phyloP scores from a whole-genome alignment of 30 jellyfish, hydroid and myxozoan genomes.

The Aurelia coerulea region DNA sequence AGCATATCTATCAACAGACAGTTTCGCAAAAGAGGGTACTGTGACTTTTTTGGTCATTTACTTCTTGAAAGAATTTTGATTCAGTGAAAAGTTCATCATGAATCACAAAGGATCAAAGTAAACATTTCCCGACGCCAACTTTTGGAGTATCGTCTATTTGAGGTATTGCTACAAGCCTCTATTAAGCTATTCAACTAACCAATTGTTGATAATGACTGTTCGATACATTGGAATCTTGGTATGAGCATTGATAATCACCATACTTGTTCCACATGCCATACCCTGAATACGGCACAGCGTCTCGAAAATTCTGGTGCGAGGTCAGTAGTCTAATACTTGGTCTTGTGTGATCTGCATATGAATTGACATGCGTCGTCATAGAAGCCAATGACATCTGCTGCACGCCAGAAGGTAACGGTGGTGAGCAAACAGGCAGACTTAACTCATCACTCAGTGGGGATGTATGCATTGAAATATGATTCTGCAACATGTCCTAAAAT shows the following conservation, averaged over 20 bases:
- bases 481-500: conserved; percentile 62
- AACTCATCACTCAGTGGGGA: conserved; percentile 64
- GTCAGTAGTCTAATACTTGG: conserved; percentile 43
- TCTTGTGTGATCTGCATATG: conserved; percentile 15
- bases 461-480: conserved; percentile 49
- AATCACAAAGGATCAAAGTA: no score
- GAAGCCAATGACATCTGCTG: conserved; percentile 17
- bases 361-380: conserved; percentile 16
- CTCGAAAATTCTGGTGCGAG: conserved; percentile 37
- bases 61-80: no score
- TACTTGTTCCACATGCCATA: conserved; percentile 56
- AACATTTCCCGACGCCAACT: no score
- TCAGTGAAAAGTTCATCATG: no score
- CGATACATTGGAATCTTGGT: conserved; percentile 23
- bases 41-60: no score
- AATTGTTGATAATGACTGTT: conserved; percentile 43
- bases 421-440: conserved; percentile 73
- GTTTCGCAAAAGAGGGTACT: no score
- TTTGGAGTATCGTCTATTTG: no score
- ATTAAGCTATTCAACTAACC: conserved; percentile 23
- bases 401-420: conserved; percentile 51
- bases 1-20: no score
- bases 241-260: conserved; percentile 46
- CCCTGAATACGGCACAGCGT: conserved; percentile 40
- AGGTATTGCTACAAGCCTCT: no score